Base-by-base conservation (phyloP, 1,140 invertebrate species). In the Asbolus verrucosus region DNA sequence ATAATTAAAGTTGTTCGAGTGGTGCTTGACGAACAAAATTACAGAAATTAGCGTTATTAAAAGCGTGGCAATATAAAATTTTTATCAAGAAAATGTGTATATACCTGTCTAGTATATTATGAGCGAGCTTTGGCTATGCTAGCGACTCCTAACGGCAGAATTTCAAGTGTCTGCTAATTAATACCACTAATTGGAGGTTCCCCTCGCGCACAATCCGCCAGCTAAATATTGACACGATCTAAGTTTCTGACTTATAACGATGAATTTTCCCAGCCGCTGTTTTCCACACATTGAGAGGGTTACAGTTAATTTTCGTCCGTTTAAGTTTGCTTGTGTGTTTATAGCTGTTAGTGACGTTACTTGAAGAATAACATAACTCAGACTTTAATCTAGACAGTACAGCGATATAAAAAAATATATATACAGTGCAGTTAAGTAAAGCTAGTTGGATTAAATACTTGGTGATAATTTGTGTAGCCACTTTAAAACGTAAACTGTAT, bases 91-190 rank as follows among this genome's bases (percentile, higher is more conserved):
- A 54, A 54, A 54, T 54, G 18, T 21, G 41, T 27, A 36, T 54
- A 54, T 54, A 54, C 46, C 46, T 54, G 46, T 54, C 46, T 54
- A 21, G 39, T 14, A 43, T 43, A 14, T n/a, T 14, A 43, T 15
- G 39, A n/a, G 13, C 15, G 18, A 13, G 60, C 30, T 63, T 63
- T 14, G 18, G 39, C 6, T 63, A 13, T 39, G 39, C 39, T 13
- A 63, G 69, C 75, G 69, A 68, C 68, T 69, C 67, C 69, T 74
- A 39, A 63, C 71, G 74, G 72, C 73, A 74, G 72, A 75, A 73
- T 74, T 79, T 79, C 77, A 77, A 79, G 77, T 79, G 75, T 76
- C 76, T 79, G 75, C 76, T 79, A 79, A 79, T 79, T 79, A 79
- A 79, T 79, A 77, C 75, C 75, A 77, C 77, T 79, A 79, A 79